phyloP scores from a whole-genome alignment of 2,888 invertebrate genomes.

The Torymus tubicola region DNA sequence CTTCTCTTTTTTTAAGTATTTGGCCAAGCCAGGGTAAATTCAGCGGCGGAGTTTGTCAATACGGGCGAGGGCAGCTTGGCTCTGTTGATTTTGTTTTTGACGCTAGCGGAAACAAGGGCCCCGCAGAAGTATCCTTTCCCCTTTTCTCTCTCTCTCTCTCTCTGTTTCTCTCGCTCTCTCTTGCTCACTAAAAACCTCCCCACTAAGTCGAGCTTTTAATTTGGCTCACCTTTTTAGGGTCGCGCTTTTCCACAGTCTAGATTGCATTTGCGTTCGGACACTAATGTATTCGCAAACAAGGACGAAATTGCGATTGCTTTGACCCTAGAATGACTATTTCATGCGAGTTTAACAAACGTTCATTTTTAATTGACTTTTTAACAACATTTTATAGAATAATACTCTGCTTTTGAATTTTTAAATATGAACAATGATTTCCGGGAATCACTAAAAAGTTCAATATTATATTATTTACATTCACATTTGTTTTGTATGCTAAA shows the following conservation, averaged over 20 bases:
- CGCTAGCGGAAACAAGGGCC: constrained; percentile 42
- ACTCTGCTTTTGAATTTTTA: no score
- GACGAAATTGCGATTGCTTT: background rate
- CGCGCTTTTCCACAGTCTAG: constrained; percentile 26
- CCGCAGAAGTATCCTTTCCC: background rate
- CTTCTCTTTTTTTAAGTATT: constrained; percentile 44
- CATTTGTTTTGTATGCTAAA: no score
- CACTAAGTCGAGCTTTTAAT: constrained; percentile 33
- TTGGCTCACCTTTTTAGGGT: constrained; percentile 37
- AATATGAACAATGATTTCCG: no score
- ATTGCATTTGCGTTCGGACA: constrained; percentile 31
- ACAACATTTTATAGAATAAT: no score
- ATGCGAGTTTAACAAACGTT: no score
- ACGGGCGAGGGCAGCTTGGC: background rate
- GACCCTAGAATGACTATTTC: no score
- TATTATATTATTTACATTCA: no score
- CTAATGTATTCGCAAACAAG: constrained; percentile 40
- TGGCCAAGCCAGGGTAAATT: constrained; percentile 50
- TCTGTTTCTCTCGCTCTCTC: no score
- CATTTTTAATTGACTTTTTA: no score
- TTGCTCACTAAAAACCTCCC: no score
- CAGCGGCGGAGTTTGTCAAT: constrained; percentile 50
- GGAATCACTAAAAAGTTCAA: no score
- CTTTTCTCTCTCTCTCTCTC: background rate
- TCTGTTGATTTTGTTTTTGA: constrained; percentile 57